phyloP scores from a whole-genome alignment of 2,797 vertebrate species.

The Avahi laniger region DNA sequence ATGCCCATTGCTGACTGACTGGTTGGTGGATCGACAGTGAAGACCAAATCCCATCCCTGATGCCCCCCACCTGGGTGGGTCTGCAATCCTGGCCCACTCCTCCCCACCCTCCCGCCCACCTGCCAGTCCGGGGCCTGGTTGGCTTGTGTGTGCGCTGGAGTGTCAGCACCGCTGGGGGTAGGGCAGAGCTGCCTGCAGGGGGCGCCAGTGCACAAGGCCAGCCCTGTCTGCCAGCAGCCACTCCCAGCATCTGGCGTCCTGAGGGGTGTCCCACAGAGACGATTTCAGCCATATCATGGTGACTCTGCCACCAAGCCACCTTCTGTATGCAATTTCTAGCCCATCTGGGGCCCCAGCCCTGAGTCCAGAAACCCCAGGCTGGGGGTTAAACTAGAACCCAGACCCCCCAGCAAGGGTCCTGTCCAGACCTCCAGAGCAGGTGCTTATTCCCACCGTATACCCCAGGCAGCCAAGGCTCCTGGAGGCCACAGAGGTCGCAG shows the following conservation, averaged over 20 bases:
- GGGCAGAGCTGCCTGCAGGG: slow-evolving; percentile 63
- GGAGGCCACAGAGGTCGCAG: background rate
- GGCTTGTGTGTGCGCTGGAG: background rate
- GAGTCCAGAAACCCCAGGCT: background rate
- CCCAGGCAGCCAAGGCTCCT: background rate
- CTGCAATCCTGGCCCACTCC: background rate
- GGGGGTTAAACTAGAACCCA: background rate
- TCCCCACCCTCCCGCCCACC: too few relatives aligned
- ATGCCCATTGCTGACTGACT: background rate
- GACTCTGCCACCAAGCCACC: background rate
- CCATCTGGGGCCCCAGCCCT: background rate
- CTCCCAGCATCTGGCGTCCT: background rate
- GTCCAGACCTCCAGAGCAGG: background rate
- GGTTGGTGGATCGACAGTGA: background rate
- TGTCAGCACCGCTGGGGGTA: background rate
- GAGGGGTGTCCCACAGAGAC: background rate
- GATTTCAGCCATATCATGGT: background rate
- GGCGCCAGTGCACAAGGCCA: slow-evolving; percentile 39
- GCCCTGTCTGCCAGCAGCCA: background rate
- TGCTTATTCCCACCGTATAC: background rate
- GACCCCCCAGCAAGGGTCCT: background rate
- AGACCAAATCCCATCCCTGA: background rate
- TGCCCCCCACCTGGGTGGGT: too few relatives aligned
- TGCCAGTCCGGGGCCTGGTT: background rate
- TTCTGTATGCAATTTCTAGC: background rate